phyloP scores from a whole-genome alignment of 2,888 invertebrate genomes.

The Trichacis sp. region DNA sequence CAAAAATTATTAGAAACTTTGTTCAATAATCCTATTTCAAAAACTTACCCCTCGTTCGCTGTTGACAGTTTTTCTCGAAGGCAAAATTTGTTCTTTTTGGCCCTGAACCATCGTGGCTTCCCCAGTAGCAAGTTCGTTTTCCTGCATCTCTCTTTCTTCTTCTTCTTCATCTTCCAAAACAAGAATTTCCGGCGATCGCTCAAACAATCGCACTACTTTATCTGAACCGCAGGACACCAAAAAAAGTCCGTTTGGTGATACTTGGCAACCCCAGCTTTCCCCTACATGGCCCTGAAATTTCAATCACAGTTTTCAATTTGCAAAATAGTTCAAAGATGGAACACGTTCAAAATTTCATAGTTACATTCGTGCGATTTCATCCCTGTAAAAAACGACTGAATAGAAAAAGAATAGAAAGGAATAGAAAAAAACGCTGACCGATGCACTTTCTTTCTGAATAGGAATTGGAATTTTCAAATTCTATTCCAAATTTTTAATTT shows the following conservation, averaged over 20 bases:
- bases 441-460: no score
- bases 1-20: no score
- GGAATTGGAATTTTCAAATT: no score
- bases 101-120: constrained; percentile 79
- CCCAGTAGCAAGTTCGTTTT: constrained; percentile 79
- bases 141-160: constrained; percentile 82
- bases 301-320: background rate
- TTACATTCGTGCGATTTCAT: no score
- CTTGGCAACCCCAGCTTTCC: constrained; percentile 80
- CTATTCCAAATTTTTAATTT: no score
- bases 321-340: constrained; percentile 10
- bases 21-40: background rate
- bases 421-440: no score
- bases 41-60: constrained; percentile 83
- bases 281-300: constrained; percentile 85
- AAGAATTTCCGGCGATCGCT: constrained; percentile 88
- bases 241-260: constrained; percentile 85
- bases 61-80: constrained; percentile 89
- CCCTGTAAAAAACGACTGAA: no score
- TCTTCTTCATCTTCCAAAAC: constrained; percentile 94
- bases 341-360: no score
- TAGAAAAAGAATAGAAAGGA: no score
- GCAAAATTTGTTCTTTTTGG: constrained; percentile 82
- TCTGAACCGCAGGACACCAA: constrained; percentile 88
- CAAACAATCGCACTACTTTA: constrained; percentile 86